Evolutionary conservation across 2,797 vertebrate species (phyloP), one percentile per base, ranked within the genome.

Genomic region (Gadopsis marmoratus): DNA sequence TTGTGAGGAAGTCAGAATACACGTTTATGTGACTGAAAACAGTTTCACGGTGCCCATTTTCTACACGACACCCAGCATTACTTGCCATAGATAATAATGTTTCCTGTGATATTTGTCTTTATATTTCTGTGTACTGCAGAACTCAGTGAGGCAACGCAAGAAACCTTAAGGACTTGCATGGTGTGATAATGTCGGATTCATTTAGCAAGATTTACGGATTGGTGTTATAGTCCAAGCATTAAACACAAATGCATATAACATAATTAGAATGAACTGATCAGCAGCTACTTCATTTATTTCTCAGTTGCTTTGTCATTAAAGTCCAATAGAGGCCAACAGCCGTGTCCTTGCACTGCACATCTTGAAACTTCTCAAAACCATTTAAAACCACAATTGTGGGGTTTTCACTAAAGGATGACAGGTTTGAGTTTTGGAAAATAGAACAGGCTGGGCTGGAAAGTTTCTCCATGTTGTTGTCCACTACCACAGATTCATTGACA

Each of bases 51-150:
- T 71, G 72, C 10, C 79, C 35, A 10, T 84, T 83, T 82, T 86
- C 60, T 72, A 80, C 78, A 76, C 72, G 31, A 81, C 76, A 83
- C 19, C 31, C 39, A 79, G 56, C 66, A 70, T 77, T 76, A 75
- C 78, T 80, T 83, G 71, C 29, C 41, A 58, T 69, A 39, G 48
- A 71, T 55, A 21, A 53, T 72, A 19, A 72, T 79, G 64, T 61
- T 78, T 79, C 45, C 56, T 78, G 74, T 84, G 47, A 74, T 79
- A 39, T 74, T 76, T 76, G 71, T 86, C 37, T 82, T 76, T 74
- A 48, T 83, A 76, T 85, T 61, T 78, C 39, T 61, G 53, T 88
- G 76, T 78, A 58, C 71, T 75, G 74, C 48, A 75, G 68, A 53
- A 62, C 31, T 82, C 33, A 53, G 26, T 47, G 43, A 78, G 5